phyloP scores from a whole-genome alignment of 2,113 vertebrate genomes.

The Zapus hudsonius region DNA sequence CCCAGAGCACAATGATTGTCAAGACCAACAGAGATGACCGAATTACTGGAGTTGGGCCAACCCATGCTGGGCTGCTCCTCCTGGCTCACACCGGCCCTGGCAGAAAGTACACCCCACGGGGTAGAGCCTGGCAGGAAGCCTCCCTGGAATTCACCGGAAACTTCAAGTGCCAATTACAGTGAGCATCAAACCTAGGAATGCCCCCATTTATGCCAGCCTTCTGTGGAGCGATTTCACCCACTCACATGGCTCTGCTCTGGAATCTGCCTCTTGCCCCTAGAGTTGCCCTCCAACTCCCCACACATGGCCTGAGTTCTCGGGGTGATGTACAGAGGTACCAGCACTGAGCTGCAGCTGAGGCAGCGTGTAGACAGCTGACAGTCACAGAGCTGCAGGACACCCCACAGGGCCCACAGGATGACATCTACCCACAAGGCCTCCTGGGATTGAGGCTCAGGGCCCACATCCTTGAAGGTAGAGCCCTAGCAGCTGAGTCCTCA shows the following conservation, averaged over 20 bases:
- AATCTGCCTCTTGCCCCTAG: background rate
- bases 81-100: background rate
- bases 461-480: background rate
- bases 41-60: background rate
- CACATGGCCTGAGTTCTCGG: accelerated
- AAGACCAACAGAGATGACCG: background rate
- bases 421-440: too few species aligned
- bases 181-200: background rate
- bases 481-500: background rate
- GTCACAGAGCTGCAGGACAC: background rate
- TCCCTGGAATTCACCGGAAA: background rate
- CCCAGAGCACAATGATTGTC: accelerated
- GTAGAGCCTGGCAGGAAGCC: background rate
- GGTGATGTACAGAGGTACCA: background rate
- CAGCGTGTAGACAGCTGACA: accelerated
- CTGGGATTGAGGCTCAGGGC: background rate
- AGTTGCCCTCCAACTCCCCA: background rate
- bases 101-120: background rate
- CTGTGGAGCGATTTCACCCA: accelerated
- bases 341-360: accelerated
- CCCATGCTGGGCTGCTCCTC: background rate
- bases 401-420: background rate
- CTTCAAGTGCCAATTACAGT: background rate
- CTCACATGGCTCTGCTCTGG: background rate
- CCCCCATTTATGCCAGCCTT: background rate